Conservation (phyloP, 1,140 invertebrate species). For the Plectus sambesii region DNA sequence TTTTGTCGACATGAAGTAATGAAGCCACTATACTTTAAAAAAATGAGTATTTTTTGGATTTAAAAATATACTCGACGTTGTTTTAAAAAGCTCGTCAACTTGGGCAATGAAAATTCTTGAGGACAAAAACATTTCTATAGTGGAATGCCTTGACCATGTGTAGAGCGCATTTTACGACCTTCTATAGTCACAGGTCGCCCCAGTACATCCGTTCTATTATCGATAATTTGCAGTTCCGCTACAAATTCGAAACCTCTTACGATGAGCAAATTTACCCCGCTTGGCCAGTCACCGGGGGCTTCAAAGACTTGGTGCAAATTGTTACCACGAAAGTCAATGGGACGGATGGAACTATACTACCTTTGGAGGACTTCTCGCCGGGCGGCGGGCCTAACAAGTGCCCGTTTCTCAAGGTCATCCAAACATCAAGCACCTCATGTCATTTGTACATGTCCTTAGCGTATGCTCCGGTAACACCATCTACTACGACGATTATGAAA, state of each 20-base stretch:
- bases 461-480: constrained; percentile 26
- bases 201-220: background rate
- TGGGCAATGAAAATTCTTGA: no score
- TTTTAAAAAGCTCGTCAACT: no score
- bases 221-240: constrained; percentile 19
- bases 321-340: constrained; percentile 6
- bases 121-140: background rate
- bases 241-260: constrained; percentile 28
- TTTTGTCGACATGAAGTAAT: no score
- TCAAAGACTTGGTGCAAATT: constrained; percentile 30
- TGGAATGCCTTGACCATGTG: background rate
- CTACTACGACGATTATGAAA: constrained; percentile 23
- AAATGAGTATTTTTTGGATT: no score
- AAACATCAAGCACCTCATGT: constrained; percentile 6
- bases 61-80: no score
- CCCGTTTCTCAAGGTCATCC: constrained; percentile 21
- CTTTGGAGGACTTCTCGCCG: constrained; percentile 11
- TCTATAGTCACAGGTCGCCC: constrained; percentile 5
- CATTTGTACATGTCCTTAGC: constrained; percentile 19
- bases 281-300: constrained; percentile 28
- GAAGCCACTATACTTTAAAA: no score
- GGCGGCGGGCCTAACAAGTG: constrained; percentile 16
- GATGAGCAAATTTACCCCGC: constrained; percentile 8
- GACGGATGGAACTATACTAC: constrained; percentile 19
- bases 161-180: background rate